Evolutionary conservation across 2,888 invertebrate genomes (phyloP), one percentile per base, ranked within the genome.

Genomic region (Ormyrus pomaceus): DNA sequence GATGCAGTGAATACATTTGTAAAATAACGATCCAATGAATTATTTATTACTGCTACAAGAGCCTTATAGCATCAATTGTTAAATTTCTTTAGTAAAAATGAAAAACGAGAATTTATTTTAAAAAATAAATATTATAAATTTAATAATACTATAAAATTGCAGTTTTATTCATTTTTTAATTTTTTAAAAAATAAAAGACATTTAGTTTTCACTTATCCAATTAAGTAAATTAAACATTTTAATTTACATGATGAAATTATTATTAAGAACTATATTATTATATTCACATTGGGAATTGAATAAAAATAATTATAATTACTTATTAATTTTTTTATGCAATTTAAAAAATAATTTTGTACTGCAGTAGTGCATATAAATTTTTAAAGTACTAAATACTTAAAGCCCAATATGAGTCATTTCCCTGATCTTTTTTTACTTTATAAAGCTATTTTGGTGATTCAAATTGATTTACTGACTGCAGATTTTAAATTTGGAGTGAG

Each of bases 21-120:
- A 69, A 69, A 69, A 55, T 62, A 69, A 69, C 59, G 10, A n/a
- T 48, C 19, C 53, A 61, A 69, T 69, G 73, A 79, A 76, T 70
- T 77, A 76, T 77, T 62, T 71, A 80, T 73, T 68, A 65, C 11
- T 65, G 56, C 34, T 11, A 72, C n/a, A 64, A 55, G 46, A 56
- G 6, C 34, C 48, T 64, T 19, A 65, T 45, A n/a, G 19, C 11
- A 34, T 34, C 48, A 56, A 56, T 55, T 70, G n/a, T 62, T 34
- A 13, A 51, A 62, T n/a, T 19, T n/a, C 3, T 58, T 6, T 11
- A 19, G n/a, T 55, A 48, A 45, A 62, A n/a, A 46, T 61, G 7
- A 71, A 51, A 51, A 51, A 48, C 3, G n/a, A 48, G 6, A 34
- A 19, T 59, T 6, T 10, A 59, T 59, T 59, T 34, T 34, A 2